Conservation (phyloP, 2,113 vertebrate genomes). For the Trematocara variabile region DNA sequence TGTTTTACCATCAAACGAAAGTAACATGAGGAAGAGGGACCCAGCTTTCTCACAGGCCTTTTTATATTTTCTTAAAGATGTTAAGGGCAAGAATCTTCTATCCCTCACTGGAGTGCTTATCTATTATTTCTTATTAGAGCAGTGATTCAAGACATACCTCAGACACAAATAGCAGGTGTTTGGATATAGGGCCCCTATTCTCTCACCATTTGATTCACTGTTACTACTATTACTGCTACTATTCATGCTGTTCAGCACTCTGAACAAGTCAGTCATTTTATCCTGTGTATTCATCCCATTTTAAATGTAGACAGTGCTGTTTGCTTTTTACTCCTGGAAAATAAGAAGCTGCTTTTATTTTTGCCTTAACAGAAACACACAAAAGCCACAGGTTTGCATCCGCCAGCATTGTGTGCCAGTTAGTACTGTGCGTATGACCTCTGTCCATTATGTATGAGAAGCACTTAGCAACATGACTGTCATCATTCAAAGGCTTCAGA, state of each 20-base stretch:
- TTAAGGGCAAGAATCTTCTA: background rate
- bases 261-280: background rate
- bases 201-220: background rate
- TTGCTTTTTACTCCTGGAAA: background rate
- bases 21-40: background rate
- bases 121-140: background rate
- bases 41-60: background rate
- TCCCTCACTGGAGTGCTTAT: background rate
- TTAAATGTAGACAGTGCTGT: background rate
- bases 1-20: constrained; percentile 33
- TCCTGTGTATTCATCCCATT: background rate
- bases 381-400: background rate
- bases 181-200: background rate
- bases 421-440: background rate
- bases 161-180: background rate
- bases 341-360: background rate
- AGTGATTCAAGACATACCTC: background rate
- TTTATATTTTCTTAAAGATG: background rate
- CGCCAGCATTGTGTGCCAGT: background rate
- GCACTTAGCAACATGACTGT: background rate
- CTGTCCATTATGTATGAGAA: background rate
- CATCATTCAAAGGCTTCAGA: background rate
- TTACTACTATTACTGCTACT: background rate
- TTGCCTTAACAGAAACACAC: background rate
- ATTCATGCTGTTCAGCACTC: background rate